Conservation (phyloP, 1,140 invertebrate genomes). For the Monochamus saltuarius region DNA sequence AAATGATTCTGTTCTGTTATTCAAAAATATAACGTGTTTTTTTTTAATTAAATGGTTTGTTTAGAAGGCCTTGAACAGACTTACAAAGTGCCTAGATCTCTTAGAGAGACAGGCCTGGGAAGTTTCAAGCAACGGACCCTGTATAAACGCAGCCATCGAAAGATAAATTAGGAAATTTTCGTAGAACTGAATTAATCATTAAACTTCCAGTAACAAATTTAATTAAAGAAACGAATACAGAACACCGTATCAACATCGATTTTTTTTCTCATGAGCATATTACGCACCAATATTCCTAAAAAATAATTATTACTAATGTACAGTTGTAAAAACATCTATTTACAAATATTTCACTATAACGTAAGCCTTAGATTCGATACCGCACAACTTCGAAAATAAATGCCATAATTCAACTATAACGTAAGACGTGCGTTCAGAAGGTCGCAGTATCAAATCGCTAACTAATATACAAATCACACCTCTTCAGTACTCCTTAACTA, state of each 20-base stretch:
- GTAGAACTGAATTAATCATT: too few relatives aligned
- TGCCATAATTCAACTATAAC: slow-evolving; percentile 6
- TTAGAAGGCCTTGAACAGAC: too few relatives aligned
- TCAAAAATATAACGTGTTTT: too few relatives aligned
- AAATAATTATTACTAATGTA: slow-evolving; percentile 32
- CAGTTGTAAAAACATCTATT: slow-evolving; percentile 35
- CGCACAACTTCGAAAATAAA: slow-evolving; percentile 3
- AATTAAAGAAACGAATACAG: neutral
- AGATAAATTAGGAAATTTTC: too few relatives aligned
- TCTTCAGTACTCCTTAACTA: neutral
- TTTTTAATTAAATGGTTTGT: too few relatives aligned
- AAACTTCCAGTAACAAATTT: too few relatives aligned
- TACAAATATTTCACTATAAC: slow-evolving; percentile 27
- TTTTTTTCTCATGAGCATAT: slow-evolving; percentile 31
- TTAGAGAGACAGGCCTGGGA: too few relatives aligned
- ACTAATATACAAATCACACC: neutral
- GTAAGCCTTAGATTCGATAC: slow-evolving; percentile 13
- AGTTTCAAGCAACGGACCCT: too few relatives aligned
- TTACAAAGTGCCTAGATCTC: too few relatives aligned
- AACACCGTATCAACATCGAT: slow-evolving; percentile 21
- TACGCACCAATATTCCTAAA: slow-evolving; percentile 33
- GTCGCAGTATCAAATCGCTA: slow-evolving; percentile 13
- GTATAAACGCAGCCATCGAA: too few relatives aligned
- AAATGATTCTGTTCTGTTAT: too few relatives aligned
- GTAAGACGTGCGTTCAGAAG: neutral